phyloP scores from a whole-genome alignment of 2,888 invertebrate genomes.

The Apantesis nais region DNA sequence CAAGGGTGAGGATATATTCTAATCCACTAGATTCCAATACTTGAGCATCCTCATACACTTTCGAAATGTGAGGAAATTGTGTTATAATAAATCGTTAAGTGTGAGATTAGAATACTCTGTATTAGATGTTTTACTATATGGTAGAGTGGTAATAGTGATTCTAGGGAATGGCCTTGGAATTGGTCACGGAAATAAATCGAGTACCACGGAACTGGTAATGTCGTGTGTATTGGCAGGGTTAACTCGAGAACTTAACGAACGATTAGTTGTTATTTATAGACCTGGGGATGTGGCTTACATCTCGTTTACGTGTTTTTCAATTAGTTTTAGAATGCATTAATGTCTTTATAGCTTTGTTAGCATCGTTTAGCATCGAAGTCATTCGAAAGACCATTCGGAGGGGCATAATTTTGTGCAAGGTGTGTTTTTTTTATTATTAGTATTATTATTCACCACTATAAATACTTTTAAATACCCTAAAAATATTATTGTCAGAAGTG shows the following conservation, averaged over 20 bases:
- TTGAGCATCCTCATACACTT: conserved; percentile 47
- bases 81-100: conserved; percentile 40
- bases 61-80: conserved; percentile 41
- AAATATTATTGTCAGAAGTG: too few species aligned
- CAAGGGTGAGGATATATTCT: conserved; percentile 39
- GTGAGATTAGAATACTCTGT: conserved; percentile 30
- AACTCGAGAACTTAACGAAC: conserved; percentile 29
- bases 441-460: too few species aligned
- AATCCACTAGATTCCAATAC: conserved; percentile 54
- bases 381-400: too few species aligned
- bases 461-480: too few species aligned
- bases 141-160: conserved; percentile 40
- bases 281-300: conserved; percentile 14
- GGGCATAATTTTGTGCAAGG: too few species aligned
- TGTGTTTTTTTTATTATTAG: too few species aligned
- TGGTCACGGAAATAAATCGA: conserved; percentile 43
- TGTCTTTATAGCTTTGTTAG: too few species aligned
- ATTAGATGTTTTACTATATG: conserved; percentile 38
- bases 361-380: too few species aligned
- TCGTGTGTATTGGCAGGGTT: conserved; percentile 25
- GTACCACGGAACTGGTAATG: conserved; percentile 23
- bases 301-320: conserved; percentile 7
- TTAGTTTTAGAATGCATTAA: too few species aligned
- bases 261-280: conserved; percentile 39
- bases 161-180: conserved; percentile 24